These are phyloP conservation scores for Scomber japonicus DNA, from an alignment of 2,113 vertebrate species.

Conservation along the genomic window DNA sequence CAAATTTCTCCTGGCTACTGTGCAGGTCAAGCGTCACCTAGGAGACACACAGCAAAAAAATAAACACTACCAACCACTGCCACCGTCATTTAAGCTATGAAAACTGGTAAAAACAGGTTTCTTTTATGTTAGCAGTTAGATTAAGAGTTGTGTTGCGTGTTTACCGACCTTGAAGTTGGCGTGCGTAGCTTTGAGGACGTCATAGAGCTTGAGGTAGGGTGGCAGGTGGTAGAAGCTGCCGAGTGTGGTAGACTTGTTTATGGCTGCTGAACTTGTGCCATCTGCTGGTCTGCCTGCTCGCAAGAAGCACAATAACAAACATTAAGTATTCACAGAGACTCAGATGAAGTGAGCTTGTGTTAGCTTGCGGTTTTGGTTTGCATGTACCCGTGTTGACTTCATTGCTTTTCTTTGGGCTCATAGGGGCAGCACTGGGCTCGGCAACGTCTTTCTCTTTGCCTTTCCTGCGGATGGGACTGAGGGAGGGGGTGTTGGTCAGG, in stretches of 20 bases:
- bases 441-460: slow-evolving; percentile 92
- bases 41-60: slow-evolving; percentile 6
- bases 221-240: slow-evolving; percentile 97
- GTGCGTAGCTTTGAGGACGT: slow-evolving; percentile 97
- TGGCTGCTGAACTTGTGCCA: slow-evolving; percentile 83
- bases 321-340: slow-evolving; percentile 9
- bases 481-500: slow-evolving; percentile 92
- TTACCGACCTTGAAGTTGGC: slow-evolving; percentile 94
- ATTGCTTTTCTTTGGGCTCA: slow-evolving; percentile 94
- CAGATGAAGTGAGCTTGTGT: neutral
- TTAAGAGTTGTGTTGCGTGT: neutral
- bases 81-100: neutral
- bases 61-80: neutral
- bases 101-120: neutral
- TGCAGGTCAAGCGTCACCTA: slow-evolving; percentile 97
- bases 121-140: neutral
- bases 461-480: slow-evolving; percentile 96
- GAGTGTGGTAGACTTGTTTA: slow-evolving; percentile 92
- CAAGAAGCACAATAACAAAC: slow-evolving; percentile 7
- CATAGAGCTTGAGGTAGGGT: slow-evolving; percentile 95
- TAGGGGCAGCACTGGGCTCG: slow-evolving; percentile 86
- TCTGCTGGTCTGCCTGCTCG: slow-evolving; percentile 90
- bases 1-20: slow-evolving; percentile 95
- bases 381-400: slow-evolving; percentile 90
- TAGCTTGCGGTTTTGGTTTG: neutral